These are phyloP conservation scores for Callyntrura guangdongensis DNA, from an alignment of 2,888 invertebrate genomes.

Conservation along the genomic window DNA sequence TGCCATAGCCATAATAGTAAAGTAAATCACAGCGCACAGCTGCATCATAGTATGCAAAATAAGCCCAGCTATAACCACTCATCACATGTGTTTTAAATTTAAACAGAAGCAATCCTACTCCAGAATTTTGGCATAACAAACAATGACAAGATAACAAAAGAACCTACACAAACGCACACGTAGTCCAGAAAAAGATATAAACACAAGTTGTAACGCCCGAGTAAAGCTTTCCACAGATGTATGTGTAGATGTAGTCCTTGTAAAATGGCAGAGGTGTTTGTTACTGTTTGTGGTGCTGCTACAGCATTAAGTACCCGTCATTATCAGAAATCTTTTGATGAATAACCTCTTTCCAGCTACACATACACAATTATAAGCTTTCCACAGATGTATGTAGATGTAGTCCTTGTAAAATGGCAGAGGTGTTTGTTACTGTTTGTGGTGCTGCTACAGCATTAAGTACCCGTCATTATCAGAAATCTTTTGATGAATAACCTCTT, in stretches of 20 bases:
- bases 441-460: slow-evolving; percentile 28
- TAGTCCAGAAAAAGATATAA: not conserved
- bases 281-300: not conserved
- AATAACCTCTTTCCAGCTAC: slow-evolving; percentile 50
- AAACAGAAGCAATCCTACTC: not conserved
- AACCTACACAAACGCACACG: not conserved
- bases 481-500: slow-evolving; percentile 62
- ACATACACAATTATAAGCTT: slow-evolving; percentile 49
- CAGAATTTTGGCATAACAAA: not conserved
- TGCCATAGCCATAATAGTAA: not conserved
- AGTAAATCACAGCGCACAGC: slow-evolving; percentile 8
- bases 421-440: not conserved
- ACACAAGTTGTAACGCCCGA: not conserved
- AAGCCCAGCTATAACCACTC: not conserved
- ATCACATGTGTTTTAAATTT: not conserved
- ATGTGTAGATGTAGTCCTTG: not conserved
- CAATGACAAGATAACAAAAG: not conserved
- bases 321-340: slow-evolving; percentile 59
- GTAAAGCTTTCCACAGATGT: not conserved
- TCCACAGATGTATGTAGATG: not conserved
- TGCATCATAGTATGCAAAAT: slow-evolving; percentile 1
- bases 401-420: not conserved
- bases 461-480: slow-evolving; percentile 57
- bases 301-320: slow-evolving; percentile 50
- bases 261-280: not conserved